Evolutionary conservation across 1,140 invertebrate species (phyloP).

Genomic region (Tetranychus urticae): DNA sequence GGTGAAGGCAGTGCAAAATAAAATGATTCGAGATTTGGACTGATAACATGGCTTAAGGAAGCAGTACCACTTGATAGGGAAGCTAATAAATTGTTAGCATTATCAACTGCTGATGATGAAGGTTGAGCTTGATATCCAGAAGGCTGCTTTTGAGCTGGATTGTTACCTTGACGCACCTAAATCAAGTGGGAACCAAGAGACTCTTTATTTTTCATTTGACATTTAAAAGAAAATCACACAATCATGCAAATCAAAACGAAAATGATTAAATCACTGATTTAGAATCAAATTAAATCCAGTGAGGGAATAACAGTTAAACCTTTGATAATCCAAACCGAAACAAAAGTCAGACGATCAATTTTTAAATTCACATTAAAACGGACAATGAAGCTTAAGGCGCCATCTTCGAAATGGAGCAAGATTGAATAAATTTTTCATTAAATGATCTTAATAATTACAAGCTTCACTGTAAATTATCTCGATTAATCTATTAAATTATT

Average conservation of each 20-base stretch:
- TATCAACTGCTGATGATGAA: background rate
- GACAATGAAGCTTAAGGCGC: too few relatives aligned
- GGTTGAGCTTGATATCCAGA: background rate
- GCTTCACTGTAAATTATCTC: too few relatives aligned
- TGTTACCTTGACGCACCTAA: background rate
- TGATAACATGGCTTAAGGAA: constrained; percentile 8
- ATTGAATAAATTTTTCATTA: too few relatives aligned
- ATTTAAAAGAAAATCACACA: background rate
- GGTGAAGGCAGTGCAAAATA: constrained; percentile 12
- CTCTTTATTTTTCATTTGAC: background rate
- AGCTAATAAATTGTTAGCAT: background rate
- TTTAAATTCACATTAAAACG: too few relatives aligned
- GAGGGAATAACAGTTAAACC: too few relatives aligned
- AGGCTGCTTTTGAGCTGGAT: background rate
- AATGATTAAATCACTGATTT: background rate
- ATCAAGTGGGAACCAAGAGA: background rate
- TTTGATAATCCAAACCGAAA: too few relatives aligned
- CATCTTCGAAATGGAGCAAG: too few relatives aligned
- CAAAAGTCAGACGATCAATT: too few relatives aligned
- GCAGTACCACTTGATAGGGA: constrained; percentile 3
- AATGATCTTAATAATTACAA: too few relatives aligned
- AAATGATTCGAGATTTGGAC: constrained; percentile 2
- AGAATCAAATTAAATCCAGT: too few relatives aligned
- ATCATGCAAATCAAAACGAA: background rate
- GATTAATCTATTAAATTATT: too few relatives aligned